Evolutionary conservation across 2,888 invertebrate species (phyloP), one percentile per base, ranked within the genome.

Genomic region (Cephus nigrinus): DNA sequence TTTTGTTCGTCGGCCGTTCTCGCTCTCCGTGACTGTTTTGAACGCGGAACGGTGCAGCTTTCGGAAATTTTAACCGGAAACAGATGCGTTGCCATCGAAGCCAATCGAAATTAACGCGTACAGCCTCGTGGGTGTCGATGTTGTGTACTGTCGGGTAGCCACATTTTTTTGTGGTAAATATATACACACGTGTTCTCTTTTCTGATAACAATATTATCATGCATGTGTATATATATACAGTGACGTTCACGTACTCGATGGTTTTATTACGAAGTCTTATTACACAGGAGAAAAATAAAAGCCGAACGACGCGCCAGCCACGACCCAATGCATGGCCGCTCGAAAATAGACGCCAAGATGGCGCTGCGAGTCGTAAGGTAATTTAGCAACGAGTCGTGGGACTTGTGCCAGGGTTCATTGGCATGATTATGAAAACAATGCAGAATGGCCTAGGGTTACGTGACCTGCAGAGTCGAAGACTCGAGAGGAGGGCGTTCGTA

Each of bases 1-100:
- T 83, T 84, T 85, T 83, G 84, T 84, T 83, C 75, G 74, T 76
- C 75, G 78, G 71, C 77, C 79, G 74, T 75, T 33, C 68, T 12
- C 68, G 55, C 15, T 77, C n/a, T 71, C 36, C 40, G 68, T 75
- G 72, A 31, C 71, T 15, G 31, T 0, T 31, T 32, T n/a, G 23
- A 69, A 71, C 71, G 31, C 71, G 71, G 55, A 35, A 75, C 55
- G 68, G 68, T 40, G 12, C 15, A 23, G 32, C n/a, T 75, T 40
- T 23, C n/a, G 15, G 15, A 75, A n/a, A 75, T 75, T 75, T 68
- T 12, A 32, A 31, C 55, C 55, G 55, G 55, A 55, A 55, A 55
- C 55, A 55, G 55, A 55, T 55, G 55, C 55, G 55, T 23, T 55
- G 23, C 23, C 23, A 55, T 55, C 1, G 23, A 9, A 55, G 9